These are phyloP conservation scores for Nomada hirtipes DNA, from an alignment of 2,888 invertebrate species.

Conservation along the genomic window DNA sequence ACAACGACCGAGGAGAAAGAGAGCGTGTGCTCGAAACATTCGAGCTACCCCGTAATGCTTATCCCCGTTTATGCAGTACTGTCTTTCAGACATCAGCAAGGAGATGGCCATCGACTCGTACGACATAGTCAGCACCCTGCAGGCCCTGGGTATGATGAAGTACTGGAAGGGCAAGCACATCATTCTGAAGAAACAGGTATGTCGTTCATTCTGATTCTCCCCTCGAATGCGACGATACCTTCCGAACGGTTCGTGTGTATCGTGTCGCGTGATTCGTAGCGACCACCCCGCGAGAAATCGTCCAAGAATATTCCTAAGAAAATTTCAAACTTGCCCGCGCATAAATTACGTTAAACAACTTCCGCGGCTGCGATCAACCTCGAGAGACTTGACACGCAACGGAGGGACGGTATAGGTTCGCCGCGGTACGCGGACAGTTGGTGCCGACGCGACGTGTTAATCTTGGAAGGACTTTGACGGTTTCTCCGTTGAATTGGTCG, in stretches of 20 bases:
- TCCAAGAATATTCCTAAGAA: slow-evolving; percentile 2
- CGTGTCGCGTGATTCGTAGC: slow-evolving; percentile 41
- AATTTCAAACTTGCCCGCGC: neutral
- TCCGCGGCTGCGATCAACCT: neutral
- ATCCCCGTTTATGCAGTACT: neutral
- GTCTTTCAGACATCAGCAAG: slow-evolving; percentile 88
- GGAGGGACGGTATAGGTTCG: neutral
- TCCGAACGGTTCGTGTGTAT: slow-evolving; percentile 19
- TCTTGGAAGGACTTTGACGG: neutral
- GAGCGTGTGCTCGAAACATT: neutral
- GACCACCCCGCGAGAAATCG: neutral
- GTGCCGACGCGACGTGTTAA: too few species aligned
- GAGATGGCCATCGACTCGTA: slow-evolving; percentile 98
- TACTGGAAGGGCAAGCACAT: slow-evolving; percentile 99
- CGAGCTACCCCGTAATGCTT: neutral
- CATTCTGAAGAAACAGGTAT: slow-evolving; percentile 95
- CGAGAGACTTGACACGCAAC: neutral
- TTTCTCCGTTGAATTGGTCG: slow-evolving; percentile 3
- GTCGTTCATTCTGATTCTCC: slow-evolving; percentile 59
- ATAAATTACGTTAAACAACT: slow-evolving; percentile 12
- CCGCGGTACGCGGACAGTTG: too few species aligned
- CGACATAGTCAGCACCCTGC: slow-evolving; percentile 98
- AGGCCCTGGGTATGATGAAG: slow-evolving; percentile 98
- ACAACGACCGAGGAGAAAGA: neutral
- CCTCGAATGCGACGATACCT: slow-evolving; percentile 1